Evolutionary conservation across 2,797 vertebrate species (phyloP).

Genomic region (Vireo griseus): DNA sequence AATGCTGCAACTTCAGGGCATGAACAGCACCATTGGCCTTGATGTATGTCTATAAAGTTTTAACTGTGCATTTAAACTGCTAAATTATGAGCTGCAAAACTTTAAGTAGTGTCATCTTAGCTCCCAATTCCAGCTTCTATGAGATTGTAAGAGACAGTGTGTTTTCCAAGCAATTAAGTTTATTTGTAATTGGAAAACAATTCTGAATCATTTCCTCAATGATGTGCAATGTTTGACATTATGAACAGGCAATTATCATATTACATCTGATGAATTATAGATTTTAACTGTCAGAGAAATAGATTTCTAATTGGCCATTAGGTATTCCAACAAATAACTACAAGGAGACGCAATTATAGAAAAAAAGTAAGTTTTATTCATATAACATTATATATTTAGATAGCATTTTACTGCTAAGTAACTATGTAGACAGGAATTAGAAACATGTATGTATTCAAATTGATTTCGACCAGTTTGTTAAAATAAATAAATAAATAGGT

Average conservation of each 20-base stretch:
- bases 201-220: constrained; percentile 43
- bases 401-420: neutral
- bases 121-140: neutral
- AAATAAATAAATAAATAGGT: neutral
- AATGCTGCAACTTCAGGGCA: neutral
- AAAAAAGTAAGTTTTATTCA: neutral
- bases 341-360: neutral
- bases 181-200: constrained; percentile 53
- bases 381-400: neutral
- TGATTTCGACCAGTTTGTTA: neutral
- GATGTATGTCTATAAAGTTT: constrained; percentile 35
- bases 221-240: neutral
- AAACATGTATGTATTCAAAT: neutral
- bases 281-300: constrained; percentile 42
- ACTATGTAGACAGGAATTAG: neutral
- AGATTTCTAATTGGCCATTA: constrained; percentile 43
- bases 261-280: constrained; percentile 22
- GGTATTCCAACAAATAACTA: constrained; percentile 8
- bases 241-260: constrained; percentile 26
- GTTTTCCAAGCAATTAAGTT: constrained; percentile 57
- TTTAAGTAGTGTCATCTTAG: constrained; percentile 23
- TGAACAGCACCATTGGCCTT: constrained; percentile 22
- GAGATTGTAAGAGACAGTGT: neutral
- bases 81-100: constrained; percentile 40
- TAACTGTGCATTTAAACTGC: constrained; percentile 53